Conservation (phyloP, 2,113 vertebrate species). For the Sceloporus undulatus region DNA sequence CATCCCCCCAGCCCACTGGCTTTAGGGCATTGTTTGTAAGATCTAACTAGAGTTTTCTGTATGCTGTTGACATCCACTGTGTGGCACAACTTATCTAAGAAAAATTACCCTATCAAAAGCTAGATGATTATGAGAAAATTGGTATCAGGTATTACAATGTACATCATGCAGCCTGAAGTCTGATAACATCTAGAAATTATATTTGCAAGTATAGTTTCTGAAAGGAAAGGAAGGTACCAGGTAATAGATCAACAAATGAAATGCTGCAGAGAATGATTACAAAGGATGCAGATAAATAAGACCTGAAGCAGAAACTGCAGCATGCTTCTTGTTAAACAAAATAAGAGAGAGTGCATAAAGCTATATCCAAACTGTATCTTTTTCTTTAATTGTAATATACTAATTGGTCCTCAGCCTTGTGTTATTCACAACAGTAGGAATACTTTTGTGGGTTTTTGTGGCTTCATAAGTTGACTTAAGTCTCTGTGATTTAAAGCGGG, state of each 20-base stretch:
- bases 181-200: slow-evolving; percentile 9
- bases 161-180: not conserved
- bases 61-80: slow-evolving; percentile 30
- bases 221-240: not conserved
- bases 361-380: not conserved
- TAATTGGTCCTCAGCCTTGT: not conserved
- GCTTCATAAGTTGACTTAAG: too few relatives aligned
- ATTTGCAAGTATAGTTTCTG: slow-evolving; percentile 36
- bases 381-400: not conserved
- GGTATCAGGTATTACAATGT: not conserved
- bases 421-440: not conserved
- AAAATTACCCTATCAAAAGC: slow-evolving; percentile 26
- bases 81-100: not conserved
- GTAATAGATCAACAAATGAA: not conserved
- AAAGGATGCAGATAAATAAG: not conserved
- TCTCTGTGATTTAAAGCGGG: too few relatives aligned
- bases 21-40: slow-evolving; percentile 25
- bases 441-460: too few relatives aligned
- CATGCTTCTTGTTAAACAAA: not conserved
- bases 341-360: not conserved
- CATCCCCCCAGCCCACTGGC: too few relatives aligned
- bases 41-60: not conserved
- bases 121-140: slow-evolving; percentile 30
- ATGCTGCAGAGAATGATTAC: not conserved
- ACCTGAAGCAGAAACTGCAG: not conserved